Base-by-base conservation (phyloP, 2,113 vertebrate species). In the Vulpes vulpes region DNA sequence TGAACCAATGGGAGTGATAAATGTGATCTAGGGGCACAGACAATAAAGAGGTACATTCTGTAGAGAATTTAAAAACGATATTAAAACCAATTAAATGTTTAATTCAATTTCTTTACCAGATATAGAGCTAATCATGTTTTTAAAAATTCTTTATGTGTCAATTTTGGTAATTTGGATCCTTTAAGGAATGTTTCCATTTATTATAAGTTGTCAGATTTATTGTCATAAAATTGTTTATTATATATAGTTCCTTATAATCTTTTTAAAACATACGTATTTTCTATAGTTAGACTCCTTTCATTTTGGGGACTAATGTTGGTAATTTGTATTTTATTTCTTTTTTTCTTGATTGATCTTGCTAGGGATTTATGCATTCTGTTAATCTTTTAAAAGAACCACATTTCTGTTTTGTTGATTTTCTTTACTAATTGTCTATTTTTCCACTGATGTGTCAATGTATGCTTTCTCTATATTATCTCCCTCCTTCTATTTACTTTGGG, bases 71-170 rank as follows among this genome's bases (percentile, higher is more conserved):
- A 49, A 60, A 94, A 80, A 74, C 27, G 65, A 27, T 71, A 23
- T 65, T 55, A 84, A 89, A 80, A 60, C 11, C 27, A 86, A 80
- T 49, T 83, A 83, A 83, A 51, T 2, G 2, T 85, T 81, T 30
- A 85, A 89, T 35, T 96, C 14, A 69, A 32, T 85, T 88, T 95
- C 14, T 59, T 65, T 73, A 89, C 60, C 25, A 86, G 65, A 30
- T 76, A 83, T 27, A 62, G 64, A 17, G 19, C 0, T 90, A 25
- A 22, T 89, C 0, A 73, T 49, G 11, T 78, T 94, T 81, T 27
- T 1, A 9, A 30, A 51, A 49, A 32, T n/a, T 85, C 81, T 32
- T 67, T 71, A 90, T 90, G 11, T 85, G 43, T 64, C 30, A 74
- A 2, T 89, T 81, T 92, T 78, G 59, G 10, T 92, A 95, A 92